Evolutionary conservation across 1,140 invertebrate species (phyloP).

Genomic region (Nymphalis io): DNA sequence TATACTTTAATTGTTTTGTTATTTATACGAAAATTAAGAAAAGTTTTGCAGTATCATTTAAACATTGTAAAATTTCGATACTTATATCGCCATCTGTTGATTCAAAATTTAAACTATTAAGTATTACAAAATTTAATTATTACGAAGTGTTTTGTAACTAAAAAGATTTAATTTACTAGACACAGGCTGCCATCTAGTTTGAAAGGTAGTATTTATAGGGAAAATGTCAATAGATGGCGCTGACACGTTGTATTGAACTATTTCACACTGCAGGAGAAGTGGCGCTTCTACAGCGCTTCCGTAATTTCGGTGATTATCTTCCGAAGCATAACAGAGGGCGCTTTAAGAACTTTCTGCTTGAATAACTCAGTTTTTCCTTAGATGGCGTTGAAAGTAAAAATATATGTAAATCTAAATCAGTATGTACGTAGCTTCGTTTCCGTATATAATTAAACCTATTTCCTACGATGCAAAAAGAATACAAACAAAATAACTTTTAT

Average conservation of each 20-base stretch:
- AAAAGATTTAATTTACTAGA: neutral
- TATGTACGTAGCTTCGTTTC: no score
- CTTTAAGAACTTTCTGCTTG: neutral
- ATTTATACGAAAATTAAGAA: no score
- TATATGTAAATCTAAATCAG: no score
- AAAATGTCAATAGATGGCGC: conserved; percentile 23
- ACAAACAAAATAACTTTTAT: no score
- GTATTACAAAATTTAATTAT: neutral
- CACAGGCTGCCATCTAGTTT: neutral
- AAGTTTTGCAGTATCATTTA: no score
- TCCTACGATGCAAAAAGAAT: no score
- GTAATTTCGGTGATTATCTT: neutral
- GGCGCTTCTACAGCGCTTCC: conserved; percentile 6
- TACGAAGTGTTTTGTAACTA: neutral
- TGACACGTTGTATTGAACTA: neutral
- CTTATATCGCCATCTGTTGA: conserved; percentile 20
- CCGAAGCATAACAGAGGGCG: conserved; percentile 16
- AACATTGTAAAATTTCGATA: neutral
- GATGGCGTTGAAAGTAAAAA: neutral
- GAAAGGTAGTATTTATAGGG: neutral
- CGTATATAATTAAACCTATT: no score
- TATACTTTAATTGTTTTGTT: no score
- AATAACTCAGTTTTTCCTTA: neutral
- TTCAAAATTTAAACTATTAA: neutral
- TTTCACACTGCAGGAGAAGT: neutral